phyloP scores from a whole-genome alignment of 1,140 invertebrate species.

The Gryon sp. region DNA sequence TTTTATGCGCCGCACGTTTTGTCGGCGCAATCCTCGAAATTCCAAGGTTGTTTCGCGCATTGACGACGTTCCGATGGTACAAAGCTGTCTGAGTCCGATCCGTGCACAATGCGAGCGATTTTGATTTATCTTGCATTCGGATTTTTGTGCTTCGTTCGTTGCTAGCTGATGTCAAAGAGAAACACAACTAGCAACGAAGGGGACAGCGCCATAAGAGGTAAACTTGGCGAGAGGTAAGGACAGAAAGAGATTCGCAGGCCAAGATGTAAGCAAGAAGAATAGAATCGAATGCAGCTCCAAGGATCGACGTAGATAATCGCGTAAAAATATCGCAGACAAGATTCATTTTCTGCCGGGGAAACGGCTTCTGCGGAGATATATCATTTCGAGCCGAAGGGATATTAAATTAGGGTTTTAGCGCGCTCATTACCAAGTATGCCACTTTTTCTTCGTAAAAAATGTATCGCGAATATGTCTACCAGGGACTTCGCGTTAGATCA shows the following conservation, averaged over 20 bases:
- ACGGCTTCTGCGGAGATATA: conserved; percentile 37
- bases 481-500: neutral
- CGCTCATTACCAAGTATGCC: conserved; percentile 18
- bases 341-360: conserved; percentile 38
- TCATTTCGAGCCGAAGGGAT: conserved; percentile 25
- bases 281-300: conserved; percentile 49
- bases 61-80: conserved; percentile 45
- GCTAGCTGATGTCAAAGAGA: conserved; percentile 38
- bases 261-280: conserved; percentile 56
- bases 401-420: conserved; percentile 54
- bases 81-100: conserved; percentile 48
- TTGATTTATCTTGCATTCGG: conserved; percentile 70
- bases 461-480: neutral
- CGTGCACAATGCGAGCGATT: conserved; percentile 67
- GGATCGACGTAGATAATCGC: conserved; percentile 67
- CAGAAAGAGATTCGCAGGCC: too few species aligned
- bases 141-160: conserved; percentile 46
- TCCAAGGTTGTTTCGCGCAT: conserved; percentile 61
- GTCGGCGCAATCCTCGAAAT: conserved; percentile 58
- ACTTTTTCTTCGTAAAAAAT: conserved; percentile 8
- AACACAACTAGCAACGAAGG: conserved; percentile 15
- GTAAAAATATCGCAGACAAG: conserved; percentile 57
- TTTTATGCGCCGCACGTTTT: conserved; percentile 56
- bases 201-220: conserved; percentile 4
- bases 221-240: too few species aligned